phyloP scores from a whole-genome alignment of 2,797 vertebrate species.

The Heteromormyrus szaboi region DNA sequence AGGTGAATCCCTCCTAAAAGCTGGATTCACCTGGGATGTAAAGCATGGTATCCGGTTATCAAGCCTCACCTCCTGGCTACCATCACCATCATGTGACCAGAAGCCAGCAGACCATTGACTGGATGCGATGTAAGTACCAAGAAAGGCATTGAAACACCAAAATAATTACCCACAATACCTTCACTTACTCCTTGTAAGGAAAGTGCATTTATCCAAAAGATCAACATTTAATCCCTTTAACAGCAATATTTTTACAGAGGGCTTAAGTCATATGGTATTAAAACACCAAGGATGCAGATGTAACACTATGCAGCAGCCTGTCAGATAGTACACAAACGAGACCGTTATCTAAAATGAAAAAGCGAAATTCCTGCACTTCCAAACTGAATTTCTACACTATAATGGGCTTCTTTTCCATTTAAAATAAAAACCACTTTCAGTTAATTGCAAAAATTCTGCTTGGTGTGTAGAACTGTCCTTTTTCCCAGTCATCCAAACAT shows the following conservation, averaged over 20 bases:
- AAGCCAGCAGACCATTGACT: neutral
- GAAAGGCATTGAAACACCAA: neutral
- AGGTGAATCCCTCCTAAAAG: neutral
- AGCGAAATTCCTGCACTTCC: neutral
- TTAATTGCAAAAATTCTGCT: neutral
- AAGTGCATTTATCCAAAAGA: neutral
- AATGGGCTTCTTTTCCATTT: neutral
- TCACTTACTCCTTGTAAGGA: neutral
- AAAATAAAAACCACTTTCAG: neutral
- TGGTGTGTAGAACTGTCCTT: neutral
- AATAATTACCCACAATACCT: neutral
- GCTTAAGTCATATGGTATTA: neutral
- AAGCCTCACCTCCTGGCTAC: neutral
- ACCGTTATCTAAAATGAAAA: neutral
- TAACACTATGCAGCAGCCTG: neutral
- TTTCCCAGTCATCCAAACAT: neutral
- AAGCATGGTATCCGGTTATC: neutral
- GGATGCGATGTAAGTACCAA: neutral
- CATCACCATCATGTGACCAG: neutral
- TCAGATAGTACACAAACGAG: neutral
- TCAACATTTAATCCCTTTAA: neutral
- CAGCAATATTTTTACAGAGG: neutral
- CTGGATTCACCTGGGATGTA: neutral
- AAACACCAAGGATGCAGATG: neutral
- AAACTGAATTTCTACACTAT: neutral